Base-by-base conservation (phyloP, 2,113 vertebrate genomes). In the Nanorana parkeri region DNA sequence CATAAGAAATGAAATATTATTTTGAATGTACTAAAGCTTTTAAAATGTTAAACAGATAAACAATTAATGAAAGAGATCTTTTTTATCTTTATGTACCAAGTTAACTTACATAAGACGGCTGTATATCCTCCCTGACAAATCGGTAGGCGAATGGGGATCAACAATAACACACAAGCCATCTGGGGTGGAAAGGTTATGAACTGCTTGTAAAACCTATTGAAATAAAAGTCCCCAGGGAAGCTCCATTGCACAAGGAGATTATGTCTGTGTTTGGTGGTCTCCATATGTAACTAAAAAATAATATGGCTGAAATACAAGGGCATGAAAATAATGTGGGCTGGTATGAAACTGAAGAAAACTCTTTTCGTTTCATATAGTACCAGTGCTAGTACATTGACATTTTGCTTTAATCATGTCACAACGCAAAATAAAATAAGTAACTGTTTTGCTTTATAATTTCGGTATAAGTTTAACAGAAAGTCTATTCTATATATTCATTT, bases 141-240 rank as follows among this genome's bases (percentile, higher is more conserved):
- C 68, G 64, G 41, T 32, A 52, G 36, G 56, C 20, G 64, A 54
- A 52, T 58, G 24, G 67, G 17, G 55, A 81, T 81, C 78, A 64
- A 56, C 72, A 72, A 63, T 86, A 79, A 77, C 67, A 84, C 86
- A 66, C 86, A 86, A 87, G 87, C 88, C 88, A 89, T 94, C 90
- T 91, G 86, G 88, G 88, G 90, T 90, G 90, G 91, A 94, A 94
- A 93, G 91, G 92, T 94, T 94, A 89, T 6, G 84, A 89, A 90
- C 89, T 86, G 85, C 89, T 91, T 89, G 89, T 91, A 92, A 92
- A 90, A 89, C 86, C 85, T 90, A 90, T 89, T 88, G 91, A 88
- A 90, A 89, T 89, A 90, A 92, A 91, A 92, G 90, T 85, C 87
- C 86, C 56, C 83, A 78, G 75, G 81, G 77, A 83, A 54, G 56